A percentile compares a stretch with the other conserved stretches of the same genome.
These are phyloP conservation scores for Acanthosepion pharaonis DNA, from an alignment of 2,888 invertebrate species.

Conservation along the genomic window DNA sequence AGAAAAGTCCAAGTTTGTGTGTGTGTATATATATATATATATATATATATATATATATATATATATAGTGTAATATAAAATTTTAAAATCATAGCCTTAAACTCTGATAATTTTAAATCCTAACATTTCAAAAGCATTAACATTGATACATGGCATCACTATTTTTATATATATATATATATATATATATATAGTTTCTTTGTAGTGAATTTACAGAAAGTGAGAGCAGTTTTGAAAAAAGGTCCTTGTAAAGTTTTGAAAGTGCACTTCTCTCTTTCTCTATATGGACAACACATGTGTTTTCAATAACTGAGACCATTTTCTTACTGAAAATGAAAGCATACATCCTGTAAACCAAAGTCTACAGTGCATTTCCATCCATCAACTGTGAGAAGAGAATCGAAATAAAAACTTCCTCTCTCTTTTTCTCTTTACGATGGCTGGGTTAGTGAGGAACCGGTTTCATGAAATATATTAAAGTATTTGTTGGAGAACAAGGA, in stretches of 20 bases:
- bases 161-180: no score
- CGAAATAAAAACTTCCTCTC: neutral
- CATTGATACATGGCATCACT: no score
- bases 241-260: neutral
- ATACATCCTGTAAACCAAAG: neutral
- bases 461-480: no score
- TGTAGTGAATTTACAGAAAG: neutral
- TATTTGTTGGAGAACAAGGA: no score
- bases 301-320: neutral
- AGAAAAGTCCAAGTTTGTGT: no score
- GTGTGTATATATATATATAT: no score
- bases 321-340: neutral
- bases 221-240: neutral
- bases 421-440: neutral
- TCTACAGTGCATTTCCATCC: slow-evolving; percentile 33
- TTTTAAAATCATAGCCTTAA: no score
- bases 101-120: no score
- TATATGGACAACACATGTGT: neutral
- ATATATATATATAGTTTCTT: neutral
- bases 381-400: slow-evolving; percentile 21
- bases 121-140: no score
- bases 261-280: neutral
- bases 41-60: no score
- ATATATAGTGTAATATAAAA: no score
- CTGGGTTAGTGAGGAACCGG: no score